Conservation (phyloP, 1,140 invertebrate genomes). For the Brachionus paranguensis region DNA sequence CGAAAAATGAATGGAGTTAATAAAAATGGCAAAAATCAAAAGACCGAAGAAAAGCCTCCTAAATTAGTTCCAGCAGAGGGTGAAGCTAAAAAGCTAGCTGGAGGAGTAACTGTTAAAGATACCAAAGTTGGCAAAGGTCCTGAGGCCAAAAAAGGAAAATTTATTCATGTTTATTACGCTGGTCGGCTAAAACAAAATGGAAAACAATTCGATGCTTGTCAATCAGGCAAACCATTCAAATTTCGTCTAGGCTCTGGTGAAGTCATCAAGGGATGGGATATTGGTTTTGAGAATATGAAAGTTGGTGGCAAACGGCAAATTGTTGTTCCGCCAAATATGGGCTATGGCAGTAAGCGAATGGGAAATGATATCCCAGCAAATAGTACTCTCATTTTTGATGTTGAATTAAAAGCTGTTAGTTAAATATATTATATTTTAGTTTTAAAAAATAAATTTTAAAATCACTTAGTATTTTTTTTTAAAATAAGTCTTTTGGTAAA, state of each 20-base stretch:
- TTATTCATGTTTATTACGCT: constrained; percentile 26
- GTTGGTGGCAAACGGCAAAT: constrained; percentile 81
- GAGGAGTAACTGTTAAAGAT: constrained; percentile 8
- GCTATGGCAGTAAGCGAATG: constrained; percentile 47
- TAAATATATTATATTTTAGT: constrained; percentile 41
- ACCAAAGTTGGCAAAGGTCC: neutral
- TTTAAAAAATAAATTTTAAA: constrained; percentile 8
- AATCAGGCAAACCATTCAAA: constrained; percentile 32
- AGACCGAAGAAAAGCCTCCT: neutral
- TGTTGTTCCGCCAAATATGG: constrained; percentile 71
- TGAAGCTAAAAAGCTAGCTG: constrained; percentile 9
- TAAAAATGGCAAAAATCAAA: neutral
- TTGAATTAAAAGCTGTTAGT: constrained; percentile 63
- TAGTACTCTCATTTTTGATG: constrained; percentile 51
- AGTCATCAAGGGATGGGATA: constrained; percentile 70
- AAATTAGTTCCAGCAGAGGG: neutral
- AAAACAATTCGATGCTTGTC: constrained; percentile 31
- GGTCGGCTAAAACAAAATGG: constrained; percentile 30
- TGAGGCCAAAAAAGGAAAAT: constrained; percentile 32
- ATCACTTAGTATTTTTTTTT: neutral
- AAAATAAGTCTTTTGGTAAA: too few species aligned
- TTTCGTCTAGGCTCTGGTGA: constrained; percentile 33
- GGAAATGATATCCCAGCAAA: constrained; percentile 48
- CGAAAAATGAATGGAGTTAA: neutral
- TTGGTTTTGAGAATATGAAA: constrained; percentile 72